phyloP scores from a whole-genome alignment of 2,113 vertebrate genomes.

The Fulmarus glacialis region DNA sequence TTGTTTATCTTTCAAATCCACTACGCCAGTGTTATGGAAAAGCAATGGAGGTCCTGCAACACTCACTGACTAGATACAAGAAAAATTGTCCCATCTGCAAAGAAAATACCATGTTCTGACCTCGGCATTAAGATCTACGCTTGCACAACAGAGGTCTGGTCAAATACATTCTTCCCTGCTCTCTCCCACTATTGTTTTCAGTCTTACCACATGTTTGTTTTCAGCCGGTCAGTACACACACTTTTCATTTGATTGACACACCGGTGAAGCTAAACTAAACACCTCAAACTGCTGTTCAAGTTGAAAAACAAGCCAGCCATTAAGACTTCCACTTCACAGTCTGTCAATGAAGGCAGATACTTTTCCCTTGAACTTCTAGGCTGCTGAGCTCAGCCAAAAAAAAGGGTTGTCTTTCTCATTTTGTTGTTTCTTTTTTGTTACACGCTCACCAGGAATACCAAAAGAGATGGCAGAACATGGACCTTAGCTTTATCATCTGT shows the following conservation, averaged over 20 bases:
- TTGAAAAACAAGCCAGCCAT: not conserved
- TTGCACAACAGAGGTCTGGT: not conserved
- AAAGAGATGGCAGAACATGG: not conserved
- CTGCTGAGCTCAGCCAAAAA: not conserved
- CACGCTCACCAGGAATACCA: not conserved
- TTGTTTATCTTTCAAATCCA: not conserved
- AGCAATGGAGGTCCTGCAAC: not conserved
- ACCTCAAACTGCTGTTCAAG: not conserved
- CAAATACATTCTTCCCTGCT: not conserved
- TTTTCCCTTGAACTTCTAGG: not conserved
- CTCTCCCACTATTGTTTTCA: not conserved
- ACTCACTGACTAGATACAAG: not conserved
- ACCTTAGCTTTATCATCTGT: not conserved
- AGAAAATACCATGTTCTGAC: not conserved
- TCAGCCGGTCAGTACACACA: not conserved
- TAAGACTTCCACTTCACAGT: not conserved
- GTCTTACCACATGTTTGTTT: not conserved
- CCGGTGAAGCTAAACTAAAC: not conserved
- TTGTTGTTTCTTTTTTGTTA: not conserved
- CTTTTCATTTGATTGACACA: not conserved
- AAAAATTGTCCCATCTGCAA: not conserved
- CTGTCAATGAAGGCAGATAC: not conserved
- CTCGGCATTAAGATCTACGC: not conserved
- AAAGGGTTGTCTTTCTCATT: not conserved
- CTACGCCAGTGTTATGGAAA: not conserved